Base-by-base conservation (phyloP, 2,797 vertebrate species). In the Mus spretus region DNA sequence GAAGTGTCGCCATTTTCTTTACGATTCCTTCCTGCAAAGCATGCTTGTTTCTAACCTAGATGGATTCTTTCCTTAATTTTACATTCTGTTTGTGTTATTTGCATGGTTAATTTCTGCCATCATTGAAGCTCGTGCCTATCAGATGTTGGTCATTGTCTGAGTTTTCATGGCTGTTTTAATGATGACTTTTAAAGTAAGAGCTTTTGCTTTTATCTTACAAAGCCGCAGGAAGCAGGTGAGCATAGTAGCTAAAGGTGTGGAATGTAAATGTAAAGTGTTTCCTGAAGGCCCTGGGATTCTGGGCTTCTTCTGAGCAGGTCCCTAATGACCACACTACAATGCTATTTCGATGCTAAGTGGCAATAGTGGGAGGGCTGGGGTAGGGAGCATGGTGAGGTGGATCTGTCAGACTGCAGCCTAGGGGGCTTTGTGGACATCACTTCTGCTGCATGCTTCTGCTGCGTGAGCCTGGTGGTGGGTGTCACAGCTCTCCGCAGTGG, bases 41-140 rank as follows among this genome's bases (percentile, higher is more conserved):
- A 20, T 22, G 31, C 74, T 91, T 63, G 4, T 72, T 89, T 80
- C 57, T 89, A 70, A 95, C 55, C 19, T 47, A 47, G 72, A 89
- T 63, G 65, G 50, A 55, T 9, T 37, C 14, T 77, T 95, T 70
- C 37, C 22, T 6, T 37, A 61, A 82, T 92, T 92, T 96, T 74
- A 72, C 24, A 34, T 87, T 90, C 89, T 80, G 9, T 90, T 84
- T 80, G 9, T 55, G 40, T 81, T 67, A 74, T 82, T 90, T 72
- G 15, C 15, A 2, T 63, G 53, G 50, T 95, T 92, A n/a, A 74
- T 82, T 96, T 91, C 84, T 90, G 55, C 47, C 50, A 28, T 87
- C 74, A 87, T 78, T 87, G 20, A 67, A 92, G 72, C 90, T 34
- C 61, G 4, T 74, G 34, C 19, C 47, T 72, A 0, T 78, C 20